Conservation (phyloP, 2,888 invertebrate species). For the Conus canariensis region DNA sequence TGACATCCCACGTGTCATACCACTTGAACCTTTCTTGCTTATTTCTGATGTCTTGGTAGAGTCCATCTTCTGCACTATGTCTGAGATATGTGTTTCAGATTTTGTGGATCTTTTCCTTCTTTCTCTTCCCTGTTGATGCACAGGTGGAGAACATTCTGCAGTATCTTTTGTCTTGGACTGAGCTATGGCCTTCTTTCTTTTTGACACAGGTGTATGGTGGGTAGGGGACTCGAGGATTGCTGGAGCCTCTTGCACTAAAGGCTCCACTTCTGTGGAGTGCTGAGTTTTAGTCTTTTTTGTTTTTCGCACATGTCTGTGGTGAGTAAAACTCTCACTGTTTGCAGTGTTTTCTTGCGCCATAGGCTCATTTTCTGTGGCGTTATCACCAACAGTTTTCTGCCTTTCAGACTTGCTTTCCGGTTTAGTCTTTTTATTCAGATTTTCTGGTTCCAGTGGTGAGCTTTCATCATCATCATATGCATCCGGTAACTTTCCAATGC, state of each 20-base stretch:
- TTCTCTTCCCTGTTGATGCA: neutral
- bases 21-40: neutral
- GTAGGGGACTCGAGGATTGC: neutral
- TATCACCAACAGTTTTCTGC: neutral
- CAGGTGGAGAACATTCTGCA: neutral
- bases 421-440: neutral
- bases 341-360: neutral
- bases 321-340: neutral
- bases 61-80: neutral
- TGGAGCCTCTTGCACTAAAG: neutral
- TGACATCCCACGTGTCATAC: neutral
- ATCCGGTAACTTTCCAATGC: neutral
- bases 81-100: neutral
- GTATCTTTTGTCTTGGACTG: neutral
- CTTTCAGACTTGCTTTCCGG: neutral
- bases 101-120: neutral
- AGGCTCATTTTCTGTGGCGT: neutral
- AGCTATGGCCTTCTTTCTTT: neutral
- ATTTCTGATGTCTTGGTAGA: neutral
- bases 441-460: neutral
- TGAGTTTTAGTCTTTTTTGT: neutral
- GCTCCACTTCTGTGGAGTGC: neutral
- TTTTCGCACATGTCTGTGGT: neutral
- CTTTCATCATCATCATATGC: conserved; percentile 3
- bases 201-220: neutral